These are phyloP conservation scores for Sardina pilchardus DNA, from an alignment of 2,113 vertebrate genomes.

Conservation along the genomic window DNA sequence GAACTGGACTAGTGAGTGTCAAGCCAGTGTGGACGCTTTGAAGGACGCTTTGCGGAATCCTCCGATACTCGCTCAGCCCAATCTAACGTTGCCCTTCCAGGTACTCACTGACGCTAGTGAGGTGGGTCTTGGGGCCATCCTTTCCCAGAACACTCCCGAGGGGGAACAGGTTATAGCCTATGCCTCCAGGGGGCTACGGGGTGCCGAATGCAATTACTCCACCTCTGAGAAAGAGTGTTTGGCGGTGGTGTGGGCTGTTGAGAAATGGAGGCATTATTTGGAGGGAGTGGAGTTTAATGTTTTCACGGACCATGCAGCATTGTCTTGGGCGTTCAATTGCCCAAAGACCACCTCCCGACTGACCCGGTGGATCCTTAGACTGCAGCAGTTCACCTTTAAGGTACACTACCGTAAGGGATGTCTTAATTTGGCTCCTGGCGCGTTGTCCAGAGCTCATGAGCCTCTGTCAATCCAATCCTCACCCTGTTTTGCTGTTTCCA, in stretches of 20 bases:
- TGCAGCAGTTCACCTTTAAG: background rate
- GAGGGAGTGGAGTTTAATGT: background rate
- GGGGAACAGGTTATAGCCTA: no score
- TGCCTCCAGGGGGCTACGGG: background rate
- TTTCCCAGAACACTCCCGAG: background rate
- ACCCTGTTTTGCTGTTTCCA: no score
- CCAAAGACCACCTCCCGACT: background rate
- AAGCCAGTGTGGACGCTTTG: background rate
- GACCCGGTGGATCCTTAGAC: background rate
- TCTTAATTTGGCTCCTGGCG: no score
- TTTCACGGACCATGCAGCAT: background rate
- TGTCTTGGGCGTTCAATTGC: background rate
- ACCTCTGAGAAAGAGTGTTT: background rate
- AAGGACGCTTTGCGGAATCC: background rate
- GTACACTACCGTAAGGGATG: no score
- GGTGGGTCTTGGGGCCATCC: conserved; percentile 7
- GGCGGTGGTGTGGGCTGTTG: background rate
- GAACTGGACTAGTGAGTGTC: conserved; percentile 27
- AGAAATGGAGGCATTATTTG: background rate
- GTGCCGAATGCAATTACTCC: background rate
- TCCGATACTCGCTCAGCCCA: conserved; percentile 14
- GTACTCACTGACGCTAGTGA: conserved; percentile 28
- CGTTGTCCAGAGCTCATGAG: no score
- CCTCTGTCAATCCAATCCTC: no score
- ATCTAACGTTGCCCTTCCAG: background rate